A percentile compares a stretch with the other conserved stretches of the same genome.
phyloP scores from a whole-genome alignment of 2,113 vertebrate species.

The Heterotilapia buettikoferi region DNA sequence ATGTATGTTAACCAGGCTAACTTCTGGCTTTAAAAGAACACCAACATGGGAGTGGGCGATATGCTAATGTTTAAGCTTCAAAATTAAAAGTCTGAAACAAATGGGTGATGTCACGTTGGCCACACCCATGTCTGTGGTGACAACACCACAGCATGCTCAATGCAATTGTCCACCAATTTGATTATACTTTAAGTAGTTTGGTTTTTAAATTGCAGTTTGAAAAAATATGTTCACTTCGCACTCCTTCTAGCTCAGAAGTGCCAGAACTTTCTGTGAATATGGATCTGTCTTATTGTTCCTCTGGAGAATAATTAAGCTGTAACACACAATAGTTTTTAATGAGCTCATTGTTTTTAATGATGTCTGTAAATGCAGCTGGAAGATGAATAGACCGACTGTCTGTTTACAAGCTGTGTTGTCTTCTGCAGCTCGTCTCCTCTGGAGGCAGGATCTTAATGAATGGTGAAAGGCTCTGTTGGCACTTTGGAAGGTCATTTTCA shows the following conservation, averaged over 20 bases:
- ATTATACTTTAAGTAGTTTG: not conserved
- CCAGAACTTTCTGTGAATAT: not conserved
- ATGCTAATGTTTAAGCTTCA: not conserved
- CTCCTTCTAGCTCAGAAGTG: not conserved
- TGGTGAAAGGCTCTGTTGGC: not conserved
- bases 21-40: not conserved
- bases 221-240: not conserved
- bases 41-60: not conserved
- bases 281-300: not conserved
- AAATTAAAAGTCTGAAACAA: not conserved
- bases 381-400: not conserved
- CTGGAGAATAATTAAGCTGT: slow-evolving; percentile 12
- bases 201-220: not conserved
- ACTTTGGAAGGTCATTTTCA: slow-evolving; percentile 20
- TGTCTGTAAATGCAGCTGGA: not conserved
- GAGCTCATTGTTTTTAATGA: not conserved
- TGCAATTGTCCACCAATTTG: not conserved
- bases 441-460: not conserved
- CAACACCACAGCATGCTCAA: not conserved
- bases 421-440: not conserved
- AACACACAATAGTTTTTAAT: not conserved
- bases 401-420: not conserved
- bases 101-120: not conserved
- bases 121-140: not conserved
- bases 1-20: not conserved